A percentile compares a stretch with the other conserved stretches of the same genome.
Evolutionary conservation across 1,140 invertebrate species (phyloP).

Genomic region (Ceratina calcarata): DNA sequence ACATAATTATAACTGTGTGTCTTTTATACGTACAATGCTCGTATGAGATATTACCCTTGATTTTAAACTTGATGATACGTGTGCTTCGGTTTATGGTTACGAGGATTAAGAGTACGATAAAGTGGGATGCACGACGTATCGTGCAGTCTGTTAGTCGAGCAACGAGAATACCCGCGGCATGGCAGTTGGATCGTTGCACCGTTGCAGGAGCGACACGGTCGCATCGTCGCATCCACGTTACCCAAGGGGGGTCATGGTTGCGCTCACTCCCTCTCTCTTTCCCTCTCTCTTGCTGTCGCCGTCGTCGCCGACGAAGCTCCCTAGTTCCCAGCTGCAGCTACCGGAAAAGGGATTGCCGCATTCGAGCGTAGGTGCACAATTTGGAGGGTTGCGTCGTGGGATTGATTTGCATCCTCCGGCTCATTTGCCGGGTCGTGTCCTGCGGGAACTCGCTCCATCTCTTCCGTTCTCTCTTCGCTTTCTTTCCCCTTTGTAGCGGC

Average conservation of each 20-base stretch:
- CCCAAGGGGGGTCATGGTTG: slow-evolving; percentile 57
- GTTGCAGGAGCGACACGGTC: slow-evolving; percentile 33
- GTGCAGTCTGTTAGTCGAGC: slow-evolving; percentile 28
- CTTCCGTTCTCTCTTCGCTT: slow-evolving; percentile 30
- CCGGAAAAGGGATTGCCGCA: slow-evolving; percentile 75
- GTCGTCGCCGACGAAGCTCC: slow-evolving; percentile 25
- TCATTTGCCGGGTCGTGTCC: slow-evolving; percentile 76
- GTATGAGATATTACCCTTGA: too few species aligned
- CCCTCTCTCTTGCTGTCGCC: not conserved
- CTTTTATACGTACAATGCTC: too few species aligned
- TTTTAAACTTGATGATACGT: too few species aligned
- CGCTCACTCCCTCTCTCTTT: not conserved
- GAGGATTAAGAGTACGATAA: slow-evolving; percentile 9
- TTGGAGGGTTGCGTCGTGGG: slow-evolving; percentile 73
- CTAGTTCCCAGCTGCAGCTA: slow-evolving; percentile 49
- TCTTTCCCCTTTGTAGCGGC: slow-evolving; percentile 21
- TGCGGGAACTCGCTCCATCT: slow-evolving; percentile 58
- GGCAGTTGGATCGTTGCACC: not conserved
- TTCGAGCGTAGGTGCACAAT: slow-evolving; percentile 75
- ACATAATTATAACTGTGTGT: too few species aligned
- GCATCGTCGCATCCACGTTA: slow-evolving; percentile 61
- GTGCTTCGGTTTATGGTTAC: too few species aligned
- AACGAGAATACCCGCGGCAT: slow-evolving; percentile 19
- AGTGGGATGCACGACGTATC: slow-evolving; percentile 29
- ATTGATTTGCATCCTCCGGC: slow-evolving; percentile 79